These are phyloP conservation scores for Dioctria linearis DNA, from an alignment of 2,888 invertebrate species.

Conservation along the genomic window DNA sequence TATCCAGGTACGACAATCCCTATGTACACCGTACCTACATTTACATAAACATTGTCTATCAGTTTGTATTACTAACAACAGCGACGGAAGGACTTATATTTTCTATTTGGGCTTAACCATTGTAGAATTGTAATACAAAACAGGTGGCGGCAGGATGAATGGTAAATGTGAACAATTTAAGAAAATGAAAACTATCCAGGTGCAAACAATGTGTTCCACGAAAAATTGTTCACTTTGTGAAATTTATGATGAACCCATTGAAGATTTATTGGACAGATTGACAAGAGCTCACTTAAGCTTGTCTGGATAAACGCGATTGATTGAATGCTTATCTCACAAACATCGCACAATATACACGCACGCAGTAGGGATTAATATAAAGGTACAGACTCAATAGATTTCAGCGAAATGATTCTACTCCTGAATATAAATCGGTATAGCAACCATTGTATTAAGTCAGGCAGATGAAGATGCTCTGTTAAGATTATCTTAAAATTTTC, in stretches of 20 bases:
- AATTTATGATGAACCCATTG: constrained; percentile 45
- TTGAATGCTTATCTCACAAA: constrained; percentile 39
- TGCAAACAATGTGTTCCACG: constrained; percentile 43
- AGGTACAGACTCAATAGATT: constrained; percentile 8
- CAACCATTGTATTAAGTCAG: too few species aligned
- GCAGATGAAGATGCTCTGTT: too few species aligned
- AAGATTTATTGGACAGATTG: constrained; percentile 32
- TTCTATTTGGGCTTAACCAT: constrained; percentile 17
- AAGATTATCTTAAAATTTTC: too few species aligned
- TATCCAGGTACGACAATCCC: constrained; percentile 8
- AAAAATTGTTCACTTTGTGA: constrained; percentile 47
- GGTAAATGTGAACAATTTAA: constrained; percentile 23
- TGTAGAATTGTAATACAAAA: background rate
- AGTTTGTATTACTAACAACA: constrained; percentile 7
- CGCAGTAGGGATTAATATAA: constrained; percentile 30
- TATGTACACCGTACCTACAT: too few species aligned
- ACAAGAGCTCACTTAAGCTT: constrained; percentile 41
- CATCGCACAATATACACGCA: constrained; percentile 30
- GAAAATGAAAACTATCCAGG: constrained; percentile 48
- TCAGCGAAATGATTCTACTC: background rate
- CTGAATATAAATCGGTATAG: too few species aligned
- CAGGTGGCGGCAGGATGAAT: constrained; percentile 8
- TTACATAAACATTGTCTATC: background rate
- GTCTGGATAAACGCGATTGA: constrained; percentile 44
- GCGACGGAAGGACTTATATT: background rate